Base-by-base conservation (phyloP, 2,113 vertebrate species). In the Entosphenus tridentatus region DNA sequence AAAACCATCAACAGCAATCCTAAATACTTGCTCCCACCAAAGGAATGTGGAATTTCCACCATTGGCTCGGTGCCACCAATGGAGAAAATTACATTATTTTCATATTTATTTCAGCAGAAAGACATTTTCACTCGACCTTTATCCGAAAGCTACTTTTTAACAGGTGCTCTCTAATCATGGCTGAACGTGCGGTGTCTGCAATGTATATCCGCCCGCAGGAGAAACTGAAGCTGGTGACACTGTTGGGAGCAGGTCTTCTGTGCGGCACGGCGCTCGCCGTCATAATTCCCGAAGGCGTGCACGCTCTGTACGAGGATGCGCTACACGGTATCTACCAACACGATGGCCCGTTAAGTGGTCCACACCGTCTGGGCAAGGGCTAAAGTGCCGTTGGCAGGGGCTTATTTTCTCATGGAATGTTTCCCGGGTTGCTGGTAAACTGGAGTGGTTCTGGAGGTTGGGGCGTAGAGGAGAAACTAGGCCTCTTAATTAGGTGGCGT, bases 201-300 rank as follows among this genome's bases (percentile, higher is more conserved):
- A 65, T 65, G 62, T n/a, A 21, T 76, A 54, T 11, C 55, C 70
- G 58, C 77, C 77, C 73, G 69, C 74, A 98, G 93, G 93, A 97
- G 71, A 86, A 80, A 69, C 80, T 98, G 73, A 96, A 96, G 76
- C 71, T 96, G 79, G 84, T 97, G 76, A 96, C 93, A 0, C 89
- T 98, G 71, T 74, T 98, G 78, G 93, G 93, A 65, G 93, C 93
- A 17, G 93, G 93, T 16, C 84, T 98, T 69, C 81, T 98, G 69
- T 98, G 93, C 78, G 93, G 93, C 59, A 98, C 93, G 69, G 93
- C 93, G 0, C 79, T 98, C 70, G 93, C 89, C 16, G 92, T 98
- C 56, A 98, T 98, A 71, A 87, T 98, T 72, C 93, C 93, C 3
- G 93, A 98, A 79, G 93, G 93, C 70, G 92, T 98, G 69, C 92